These are phyloP conservation scores for Echinometra lucunter DNA, from an alignment of 53 echinoderm and acorn worm species.

Conservation along the genomic window DNA sequence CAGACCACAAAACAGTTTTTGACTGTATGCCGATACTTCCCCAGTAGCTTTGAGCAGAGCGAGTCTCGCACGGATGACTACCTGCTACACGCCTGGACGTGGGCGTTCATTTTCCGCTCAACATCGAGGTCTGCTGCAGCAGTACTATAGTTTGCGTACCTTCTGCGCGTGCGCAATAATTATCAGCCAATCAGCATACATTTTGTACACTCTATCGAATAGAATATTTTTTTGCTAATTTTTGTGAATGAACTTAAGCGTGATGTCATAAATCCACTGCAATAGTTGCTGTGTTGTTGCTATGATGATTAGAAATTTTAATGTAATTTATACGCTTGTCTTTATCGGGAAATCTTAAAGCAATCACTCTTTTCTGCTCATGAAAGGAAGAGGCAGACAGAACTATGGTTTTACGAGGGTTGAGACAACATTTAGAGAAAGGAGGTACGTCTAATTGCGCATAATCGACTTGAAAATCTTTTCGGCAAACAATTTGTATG, in stretches of 20 bases:
- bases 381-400: not conserved
- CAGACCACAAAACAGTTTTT: not conserved
- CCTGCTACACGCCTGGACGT: slow-evolving; percentile 25
- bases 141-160: not conserved
- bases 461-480: slow-evolving; percentile 51
- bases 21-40: not conserved
- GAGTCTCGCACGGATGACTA: not conserved
- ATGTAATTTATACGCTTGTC: not conserved
- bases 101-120: slow-evolving; percentile 21
- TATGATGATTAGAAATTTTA: not conserved
- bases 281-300: not conserved
- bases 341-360: not conserved
- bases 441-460: slow-evolving; percentile 20
- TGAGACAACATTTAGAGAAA: not conserved
- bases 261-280: not conserved
- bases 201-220: not conserved
- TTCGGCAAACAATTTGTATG: slow-evolving; percentile 51
- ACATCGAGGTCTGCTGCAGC: not conserved
- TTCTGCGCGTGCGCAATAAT: slow-evolving; percentile 3
- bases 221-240: not conserved
- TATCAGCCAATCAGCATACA: not conserved
- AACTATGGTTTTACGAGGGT: not conserved
- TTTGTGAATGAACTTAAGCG: slow-evolving; percentile 18
- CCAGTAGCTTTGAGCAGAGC: slow-evolving; percentile 12
- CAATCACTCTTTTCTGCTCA: not conserved